These are phyloP conservation scores for Harpagoxenus sublaevis DNA, from an alignment of 2,888 invertebrate genomes.

Conservation along the genomic window DNA sequence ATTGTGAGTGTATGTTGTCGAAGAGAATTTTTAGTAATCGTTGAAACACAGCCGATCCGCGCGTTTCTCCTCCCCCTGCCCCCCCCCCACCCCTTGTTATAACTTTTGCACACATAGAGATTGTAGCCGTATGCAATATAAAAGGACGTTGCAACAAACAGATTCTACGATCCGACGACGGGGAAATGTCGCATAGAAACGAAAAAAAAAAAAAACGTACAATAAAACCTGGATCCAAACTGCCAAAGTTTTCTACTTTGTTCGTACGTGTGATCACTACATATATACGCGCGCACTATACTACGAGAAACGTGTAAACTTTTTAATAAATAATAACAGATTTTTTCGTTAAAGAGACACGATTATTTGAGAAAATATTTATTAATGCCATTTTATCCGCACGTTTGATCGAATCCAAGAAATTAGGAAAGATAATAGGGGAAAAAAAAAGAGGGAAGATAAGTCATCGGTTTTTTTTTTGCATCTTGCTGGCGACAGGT, in stretches of 20 bases:
- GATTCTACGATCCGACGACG: constrained; percentile 31
- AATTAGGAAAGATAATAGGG: background rate
- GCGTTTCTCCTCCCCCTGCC: constrained; percentile 11
- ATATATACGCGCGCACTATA: constrained; percentile 13
- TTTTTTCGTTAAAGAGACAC: constrained; percentile 5
- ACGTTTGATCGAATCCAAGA: background rate
- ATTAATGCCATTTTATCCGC: background rate
- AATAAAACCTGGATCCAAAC: constrained; percentile 62
- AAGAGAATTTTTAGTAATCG: constrained; percentile 67
- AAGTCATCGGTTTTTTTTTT: background rate
- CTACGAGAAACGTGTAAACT: constrained; percentile 10
- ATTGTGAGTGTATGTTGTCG: constrained; percentile 73
- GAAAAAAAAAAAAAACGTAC: constrained; percentile 15
- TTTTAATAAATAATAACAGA: constrained; percentile 29
- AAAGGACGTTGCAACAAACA: constrained; percentile 9
- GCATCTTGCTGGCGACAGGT: background rate
- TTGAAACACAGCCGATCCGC: constrained; percentile 56
- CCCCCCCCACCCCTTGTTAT: constrained; percentile 55
- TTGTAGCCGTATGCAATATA: constrained; percentile 42
- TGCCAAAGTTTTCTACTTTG: constrained; percentile 65
- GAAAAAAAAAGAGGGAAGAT: background rate
- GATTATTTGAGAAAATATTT: background rate
- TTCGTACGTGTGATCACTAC: constrained; percentile 40
- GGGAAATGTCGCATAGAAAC: background rate
- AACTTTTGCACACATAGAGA: constrained; percentile 47